phyloP scores from a whole-genome alignment of 2,797 vertebrate genomes.

The Hyperoplus immaculatus region DNA sequence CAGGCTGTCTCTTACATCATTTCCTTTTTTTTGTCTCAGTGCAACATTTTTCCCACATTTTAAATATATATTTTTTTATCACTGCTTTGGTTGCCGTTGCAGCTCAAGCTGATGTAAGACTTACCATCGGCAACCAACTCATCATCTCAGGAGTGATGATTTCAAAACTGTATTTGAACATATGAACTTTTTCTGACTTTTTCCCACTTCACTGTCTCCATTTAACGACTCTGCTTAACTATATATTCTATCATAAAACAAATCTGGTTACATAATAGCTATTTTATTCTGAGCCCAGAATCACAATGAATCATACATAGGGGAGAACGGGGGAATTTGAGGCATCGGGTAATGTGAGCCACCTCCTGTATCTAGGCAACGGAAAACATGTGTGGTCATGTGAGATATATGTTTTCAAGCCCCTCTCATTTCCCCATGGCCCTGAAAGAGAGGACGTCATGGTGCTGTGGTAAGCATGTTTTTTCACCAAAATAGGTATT shows the following conservation, averaged over 20 bases:
- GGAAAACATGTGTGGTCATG: no score
- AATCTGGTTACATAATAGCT: no score
- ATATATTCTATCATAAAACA: not conserved
- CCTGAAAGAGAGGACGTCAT: no score
- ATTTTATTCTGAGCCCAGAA: not conserved
- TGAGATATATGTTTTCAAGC: no score
- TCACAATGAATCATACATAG: not conserved
- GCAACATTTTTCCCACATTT: constrained; percentile 44
- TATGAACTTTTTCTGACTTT: constrained; percentile 46
- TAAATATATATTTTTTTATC: constrained; percentile 24
- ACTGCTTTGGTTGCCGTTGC: constrained; percentile 46
- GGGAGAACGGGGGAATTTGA: no score
- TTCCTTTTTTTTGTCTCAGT: constrained; percentile 59
- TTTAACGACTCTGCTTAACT: constrained; percentile 5
- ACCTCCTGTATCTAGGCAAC: no score
- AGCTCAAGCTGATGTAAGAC: constrained; percentile 72
- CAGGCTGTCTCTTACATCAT: constrained; percentile 73
- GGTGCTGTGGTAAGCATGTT: no score
- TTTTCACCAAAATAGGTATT: no score
- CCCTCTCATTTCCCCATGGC: no score
- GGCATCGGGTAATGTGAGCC: no score
- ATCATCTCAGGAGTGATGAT: constrained; percentile 50
- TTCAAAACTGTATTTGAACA: constrained; percentile 45
- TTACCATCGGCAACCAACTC: constrained; percentile 59
- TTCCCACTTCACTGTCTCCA: constrained; percentile 3